Base-by-base conservation (phyloP, 2,888 invertebrate species). In the Drosophila siamana region DNA sequence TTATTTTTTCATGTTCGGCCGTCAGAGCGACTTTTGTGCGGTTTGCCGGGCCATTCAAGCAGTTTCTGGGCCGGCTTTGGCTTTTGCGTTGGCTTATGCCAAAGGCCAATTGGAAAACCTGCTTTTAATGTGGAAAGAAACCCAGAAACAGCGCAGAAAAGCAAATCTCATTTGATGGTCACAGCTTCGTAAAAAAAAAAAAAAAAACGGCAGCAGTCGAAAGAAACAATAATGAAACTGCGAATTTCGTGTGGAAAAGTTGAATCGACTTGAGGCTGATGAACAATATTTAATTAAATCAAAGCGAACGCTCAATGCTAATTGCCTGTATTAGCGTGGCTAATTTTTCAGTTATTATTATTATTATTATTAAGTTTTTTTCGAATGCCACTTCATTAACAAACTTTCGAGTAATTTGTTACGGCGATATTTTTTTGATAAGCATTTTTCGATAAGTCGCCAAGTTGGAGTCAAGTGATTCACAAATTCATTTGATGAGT, bases 101-200 rank as follows among this genome's bases (percentile, higher is more conserved):
- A 82, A 86, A 83, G 70, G 88, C 80, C 88, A 86, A 86, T 72
- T 77, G 72, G 64, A 72, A 82, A 80, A 82, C 88, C 86, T 72
- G 77, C 40, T 77, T 77, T 70, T 64, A 33, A 2, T 30, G 57
- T 56, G 43, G 16, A 46, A 54, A 65, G 54, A 43, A 44, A 59
- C 48, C 38, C 15, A 67, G 50, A 55, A 64, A 62, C 30, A 33
- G 56, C 74, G 56, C 74, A 47, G 30, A 63, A 60, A 47, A 38
- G 41, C 28, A 67, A 86, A 71, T 65, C 62, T 44, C 72, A 41
- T 30, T 50, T 55, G 81, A 77, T 65, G 84, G 73, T 38, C 84
- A 59, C 41, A 67, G 57, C 26, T 33, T 43, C 5, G 56, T 48
- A 50, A 65, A 54, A 15, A 30, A 8, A 2, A 16, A 40, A 19